Evolutionary conservation across 1,140 invertebrate genomes (phyloP), one percentile per base, ranked within the genome.

Genomic region (Dendroctonus valens): DNA sequence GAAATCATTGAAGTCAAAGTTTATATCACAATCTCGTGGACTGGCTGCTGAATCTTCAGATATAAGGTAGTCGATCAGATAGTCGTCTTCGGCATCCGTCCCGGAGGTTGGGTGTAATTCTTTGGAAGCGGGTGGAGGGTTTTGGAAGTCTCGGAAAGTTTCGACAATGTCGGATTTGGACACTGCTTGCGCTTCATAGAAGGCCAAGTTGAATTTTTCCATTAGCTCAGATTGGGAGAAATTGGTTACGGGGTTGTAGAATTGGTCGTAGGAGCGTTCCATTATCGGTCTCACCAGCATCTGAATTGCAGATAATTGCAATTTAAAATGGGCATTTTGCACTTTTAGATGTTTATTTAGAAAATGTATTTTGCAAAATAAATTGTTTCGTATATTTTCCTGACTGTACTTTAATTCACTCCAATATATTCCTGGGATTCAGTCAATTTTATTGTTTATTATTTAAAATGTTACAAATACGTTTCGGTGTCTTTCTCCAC

Each of bases 131-230:
- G 26, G 26, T 3, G 26, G 26, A 26, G 26, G 26, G 26, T 26
- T 26, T 26, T 26, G 26, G 1, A 26, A 26, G 26, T 75, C 70
- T 42, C 73, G 69, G 59, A 75, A 72, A 7, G 68, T 73, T 37
- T 70, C 66, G 9, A 60, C 46, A 41, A 71, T 68, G 26, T 74
- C 71, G 14, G 37, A 59, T 65, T 71, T 71, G 11, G 67, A 60
- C 6, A 71, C 57, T 12, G 70, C 68, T 60, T 78, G 77, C 4
- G 74, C 74, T 50, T 78, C 74, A 67, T 77, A 76, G 51, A 78
- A 78, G 5, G 77, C 77, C 7, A 75, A 57, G 53, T 77, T 77
- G 67, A 78, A 78, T 66, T 78, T 78, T 46, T 77, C 74, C 70
- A 76, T 72, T 5, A 78, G 61, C 67, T 77, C 77, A 9, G 59